Base-by-base conservation (phyloP, 2,888 invertebrate genomes). In the Mellilla xanthometata region DNA sequence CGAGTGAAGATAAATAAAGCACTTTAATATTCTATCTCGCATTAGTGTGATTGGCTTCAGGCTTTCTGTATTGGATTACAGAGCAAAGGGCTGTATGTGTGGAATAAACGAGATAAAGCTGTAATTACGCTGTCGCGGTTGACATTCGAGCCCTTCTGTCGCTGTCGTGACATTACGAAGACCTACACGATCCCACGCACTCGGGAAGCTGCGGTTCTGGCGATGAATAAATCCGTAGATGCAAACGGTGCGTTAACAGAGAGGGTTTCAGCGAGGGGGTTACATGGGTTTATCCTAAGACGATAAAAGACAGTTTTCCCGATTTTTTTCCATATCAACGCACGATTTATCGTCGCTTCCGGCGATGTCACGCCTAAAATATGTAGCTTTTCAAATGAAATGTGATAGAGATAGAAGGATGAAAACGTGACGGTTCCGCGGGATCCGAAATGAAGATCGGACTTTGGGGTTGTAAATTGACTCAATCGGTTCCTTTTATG, bases 181-280 rank as follows among this genome's bases (percentile, higher is more conserved):
- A 65, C 73, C 71, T 68, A 68, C 61, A 61, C 60, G 65, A 67
- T 80, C 80, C 70, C 78, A 76, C 77, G 32, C 38, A 79, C 63
- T 63, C 70, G 73, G 84, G 82, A 85, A 81, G 72, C 77, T 81
- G 83, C 62, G 81, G 82, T 77, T 73, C 63, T 64, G 55, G 65
- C 65, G 68, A 75, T 70, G 69, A 70, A 72, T 76, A 75, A 68
- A 54, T 44, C 28, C 57, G 54, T 50, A 28, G 40, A 56, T 61
- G 47, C 54, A 61, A 60, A 64, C 58, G 66, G 61, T 57, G 54
- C 52, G 47, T 68, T 67, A 68, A 68, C 60, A 58, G 61, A 65
- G 56, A 52, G 29, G 40, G 39, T 31, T 36, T 12, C 10, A 8
- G 28, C 36, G 23, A 34, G 39, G 31, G 41, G 40, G 47, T 42